A percentile compares a stretch with the other conserved stretches of the same genome.
Evolutionary conservation across 2,113 vertebrate species (phyloP).

Genomic region (human (Homo sapiens)): DNA sequence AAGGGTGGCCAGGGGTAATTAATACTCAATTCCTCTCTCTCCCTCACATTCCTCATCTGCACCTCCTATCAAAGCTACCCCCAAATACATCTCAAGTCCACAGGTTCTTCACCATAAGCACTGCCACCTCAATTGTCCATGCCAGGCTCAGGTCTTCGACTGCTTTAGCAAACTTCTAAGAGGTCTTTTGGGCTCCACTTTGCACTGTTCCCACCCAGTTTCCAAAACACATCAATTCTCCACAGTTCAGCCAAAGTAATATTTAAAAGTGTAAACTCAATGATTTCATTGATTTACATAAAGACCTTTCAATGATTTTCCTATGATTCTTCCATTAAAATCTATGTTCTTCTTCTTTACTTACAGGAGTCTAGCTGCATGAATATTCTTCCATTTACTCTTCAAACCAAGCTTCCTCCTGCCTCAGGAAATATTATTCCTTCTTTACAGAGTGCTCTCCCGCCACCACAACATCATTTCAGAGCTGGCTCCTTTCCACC

Average conservation of each 20-base stretch:
- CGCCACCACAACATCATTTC: neutral
- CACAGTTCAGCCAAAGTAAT: neutral
- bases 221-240: neutral
- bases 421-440: neutral
- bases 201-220: neutral
- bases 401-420: neutral
- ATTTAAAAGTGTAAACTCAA: neutral
- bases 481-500: neutral
- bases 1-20: too few relatives aligned
- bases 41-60: neutral
- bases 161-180: neutral
- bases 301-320: neutral
- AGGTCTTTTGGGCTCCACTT: neutral
- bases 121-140: too few relatives aligned
- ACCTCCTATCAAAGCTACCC: neutral
- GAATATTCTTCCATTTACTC: neutral
- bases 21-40: neutral
- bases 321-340: neutral
- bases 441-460: neutral
- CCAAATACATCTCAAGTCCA: neutral
- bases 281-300: neutral
- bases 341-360: neutral
- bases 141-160: too few relatives aligned
- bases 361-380: neutral
- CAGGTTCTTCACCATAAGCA: neutral